Base-by-base conservation (phyloP, 1,140 invertebrate species). In the Lepidurus packardi region DNA sequence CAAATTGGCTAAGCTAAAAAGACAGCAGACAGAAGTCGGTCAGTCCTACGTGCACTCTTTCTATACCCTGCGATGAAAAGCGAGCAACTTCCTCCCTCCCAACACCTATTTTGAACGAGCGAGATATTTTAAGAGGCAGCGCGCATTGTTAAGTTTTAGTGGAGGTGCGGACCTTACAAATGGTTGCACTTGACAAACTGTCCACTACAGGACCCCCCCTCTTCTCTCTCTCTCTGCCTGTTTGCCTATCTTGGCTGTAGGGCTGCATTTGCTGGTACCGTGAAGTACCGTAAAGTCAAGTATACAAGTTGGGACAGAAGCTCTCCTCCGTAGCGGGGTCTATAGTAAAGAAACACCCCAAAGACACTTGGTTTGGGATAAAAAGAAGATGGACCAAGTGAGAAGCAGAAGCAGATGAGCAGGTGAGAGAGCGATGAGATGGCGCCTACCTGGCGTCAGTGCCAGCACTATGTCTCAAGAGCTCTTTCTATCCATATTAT, bases 381-480 rank as follows among this genome's bases (percentile, higher is more conserved):
- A 9, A 34, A 65, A 65, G 53, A 65, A 65, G 53, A n/a, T 8
- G 53, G 21, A 7, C 53, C 21, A 65, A 65, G 53, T 65, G 21
- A n/a, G 53, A 65, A 65, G 53, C 53, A n/a, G 53, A 65, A 65
- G 53, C 53, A 65, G 53, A 65, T 65, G 53, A 65, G 53, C 53
- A 65, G 53, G 53, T 65, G 53, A 65, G 53, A 65, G 53, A 65
- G 53, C 16, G 53, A 65, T 65, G 21, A 65, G 53, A 65, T 65
- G 53, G 53, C 53, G 53, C 53, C 53, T 65, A 65, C 53, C 53
- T 65, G 53, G 53, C 53, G 53, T 65, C 53, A 65, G 53, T 65
- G 53, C 53, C 53, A 65, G 53, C 53, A 65, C 21, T 34, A 34
- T 65, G 53, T 65, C 53, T 65, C 53, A 65, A 65, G 53, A 65